Evolutionary conservation across 2,113 vertebrate species (phyloP).

Genomic region (Menura novaehollandiae): DNA sequence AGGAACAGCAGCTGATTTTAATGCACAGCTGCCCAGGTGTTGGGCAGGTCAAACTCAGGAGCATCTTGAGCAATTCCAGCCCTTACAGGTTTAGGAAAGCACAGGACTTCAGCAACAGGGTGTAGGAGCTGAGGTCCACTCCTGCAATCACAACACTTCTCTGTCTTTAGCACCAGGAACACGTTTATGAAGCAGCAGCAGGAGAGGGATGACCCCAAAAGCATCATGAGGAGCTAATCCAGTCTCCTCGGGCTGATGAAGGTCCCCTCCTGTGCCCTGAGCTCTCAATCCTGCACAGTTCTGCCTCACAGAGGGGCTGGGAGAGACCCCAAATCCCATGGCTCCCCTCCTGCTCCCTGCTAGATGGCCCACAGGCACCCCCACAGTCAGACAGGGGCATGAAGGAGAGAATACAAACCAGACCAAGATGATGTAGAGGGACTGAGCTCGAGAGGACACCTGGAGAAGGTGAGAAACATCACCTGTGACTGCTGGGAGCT

Average conservation of each 20-base stretch:
- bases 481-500: neutral
- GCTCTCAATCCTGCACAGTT: neutral
- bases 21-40: neutral
- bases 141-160: neutral
- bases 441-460: neutral
- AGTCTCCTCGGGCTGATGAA: neutral
- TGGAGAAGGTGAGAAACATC: neutral
- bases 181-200: neutral
- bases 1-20: neutral
- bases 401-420: neutral
- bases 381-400: neutral
- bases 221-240: neutral
- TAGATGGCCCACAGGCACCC: neutral
- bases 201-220: neutral
- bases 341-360: neutral
- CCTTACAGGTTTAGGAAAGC: neutral
- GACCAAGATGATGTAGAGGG: neutral
- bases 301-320: neutral
- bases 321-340: neutral
- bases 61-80: neutral
- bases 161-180: constrained; percentile 4
- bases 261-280: neutral
- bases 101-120: neutral
- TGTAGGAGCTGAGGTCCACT: neutral
- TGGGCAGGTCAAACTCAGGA: neutral